These are phyloP conservation scores for Cephalotes varians DNA, from an alignment of 2,888 invertebrate species.

Conservation along the genomic window DNA sequence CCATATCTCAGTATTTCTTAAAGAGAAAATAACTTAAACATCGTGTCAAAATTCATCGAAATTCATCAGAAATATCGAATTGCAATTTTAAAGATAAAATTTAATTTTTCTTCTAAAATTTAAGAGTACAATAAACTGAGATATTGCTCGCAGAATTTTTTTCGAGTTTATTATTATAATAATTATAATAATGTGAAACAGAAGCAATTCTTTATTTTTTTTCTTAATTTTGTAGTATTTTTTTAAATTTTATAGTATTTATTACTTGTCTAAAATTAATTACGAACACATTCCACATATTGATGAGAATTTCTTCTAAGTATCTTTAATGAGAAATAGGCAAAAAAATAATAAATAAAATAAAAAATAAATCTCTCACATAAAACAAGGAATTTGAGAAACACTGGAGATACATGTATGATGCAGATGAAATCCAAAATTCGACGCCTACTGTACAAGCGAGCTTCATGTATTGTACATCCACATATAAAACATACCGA, in stretches of 20 bases:
- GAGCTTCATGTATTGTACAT: constrained; percentile 19
- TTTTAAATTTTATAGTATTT: too few species aligned
- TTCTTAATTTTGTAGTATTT: too few species aligned
- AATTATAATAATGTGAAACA: not conserved
- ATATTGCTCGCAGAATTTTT: not conserved
- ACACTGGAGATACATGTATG: constrained; percentile 41
- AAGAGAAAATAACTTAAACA: not conserved
- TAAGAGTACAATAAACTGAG: not conserved
- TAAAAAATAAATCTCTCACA: not conserved
- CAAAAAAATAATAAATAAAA: not conserved
- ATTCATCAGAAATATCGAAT: too few species aligned
- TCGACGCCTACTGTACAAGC: constrained; percentile 46
- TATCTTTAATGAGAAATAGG: not conserved
- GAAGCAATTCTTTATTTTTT: not conserved
- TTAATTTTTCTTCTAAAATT: not conserved
- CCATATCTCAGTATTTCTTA: not conserved
- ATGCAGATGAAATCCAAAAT: constrained; percentile 68
- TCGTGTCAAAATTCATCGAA: too few species aligned
- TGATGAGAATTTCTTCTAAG: not conserved
- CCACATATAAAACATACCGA: constrained; percentile 54
- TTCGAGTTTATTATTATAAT: not conserved
- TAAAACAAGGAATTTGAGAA: not conserved
- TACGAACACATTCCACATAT: not conserved
- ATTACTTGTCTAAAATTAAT: not conserved
- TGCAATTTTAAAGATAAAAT: not conserved